Evolutionary conservation across 2,797 vertebrate genomes (phyloP).

Genomic region (Mycteria americana): DNA sequence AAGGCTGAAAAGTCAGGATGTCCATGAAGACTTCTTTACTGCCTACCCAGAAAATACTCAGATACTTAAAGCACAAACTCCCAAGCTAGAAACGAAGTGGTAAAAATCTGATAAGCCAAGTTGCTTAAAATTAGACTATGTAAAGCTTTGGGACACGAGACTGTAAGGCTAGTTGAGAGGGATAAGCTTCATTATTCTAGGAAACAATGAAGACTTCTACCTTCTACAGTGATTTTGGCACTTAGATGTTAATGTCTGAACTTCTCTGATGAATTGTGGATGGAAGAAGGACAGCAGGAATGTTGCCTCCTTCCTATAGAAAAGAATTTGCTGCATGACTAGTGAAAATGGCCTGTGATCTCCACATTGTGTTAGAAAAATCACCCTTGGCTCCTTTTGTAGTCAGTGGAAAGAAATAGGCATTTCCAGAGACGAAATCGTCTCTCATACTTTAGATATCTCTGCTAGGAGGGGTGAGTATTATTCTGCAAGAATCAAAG

Average conservation of each 20-base stretch:
- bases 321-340: not conserved
- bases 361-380: not conserved
- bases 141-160: not conserved
- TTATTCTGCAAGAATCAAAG: conserved; percentile 18
- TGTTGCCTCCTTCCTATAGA: not conserved
- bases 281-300: not conserved
- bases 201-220: not conserved
- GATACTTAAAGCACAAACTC: not conserved
- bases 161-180: not conserved
- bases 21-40: not conserved
- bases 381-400: not conserved
- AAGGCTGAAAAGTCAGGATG: not conserved
- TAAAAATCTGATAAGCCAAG: not conserved
- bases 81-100: not conserved
- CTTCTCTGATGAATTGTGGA: not conserved
- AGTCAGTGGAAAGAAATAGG: not conserved
- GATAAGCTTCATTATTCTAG: not conserved
- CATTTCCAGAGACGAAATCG: not conserved
- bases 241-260: not conserved
- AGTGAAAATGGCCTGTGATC: not conserved
- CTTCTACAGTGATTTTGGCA: not conserved
- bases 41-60: not conserved
- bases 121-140: not conserved
- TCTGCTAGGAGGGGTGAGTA: not conserved
- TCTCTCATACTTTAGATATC: not conserved